Percentiles rank a stretch among this genome's conserved stretches.
phyloP scores from a whole-genome alignment of 2,888 invertebrate genomes.

The Ophioninae sp. region DNA sequence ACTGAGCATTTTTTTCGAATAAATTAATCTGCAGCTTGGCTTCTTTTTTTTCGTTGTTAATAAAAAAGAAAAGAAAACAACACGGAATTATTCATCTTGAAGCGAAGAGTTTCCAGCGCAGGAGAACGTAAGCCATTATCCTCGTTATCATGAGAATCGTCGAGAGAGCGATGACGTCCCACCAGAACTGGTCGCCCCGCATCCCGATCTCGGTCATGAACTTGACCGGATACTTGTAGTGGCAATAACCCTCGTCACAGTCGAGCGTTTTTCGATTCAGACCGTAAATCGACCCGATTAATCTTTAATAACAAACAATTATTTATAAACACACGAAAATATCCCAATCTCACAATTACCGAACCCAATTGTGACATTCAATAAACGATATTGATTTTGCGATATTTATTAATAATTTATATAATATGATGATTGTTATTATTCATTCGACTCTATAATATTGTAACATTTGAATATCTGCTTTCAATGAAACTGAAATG shows the following conservation, averaged over 20 bases:
- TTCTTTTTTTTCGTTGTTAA: background rate
- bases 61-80: background rate
- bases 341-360: too few relatives aligned
- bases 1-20: constrained; percentile 35
- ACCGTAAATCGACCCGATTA: constrained; percentile 92
- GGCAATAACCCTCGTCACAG: constrained; percentile 89
- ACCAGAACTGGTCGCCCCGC: constrained; percentile 91
- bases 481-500: background rate
- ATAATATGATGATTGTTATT: too few relatives aligned
- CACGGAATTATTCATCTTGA: constrained; percentile 82
- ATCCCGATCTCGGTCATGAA: constrained; percentile 92
- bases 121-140: constrained; percentile 86
- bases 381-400: too few relatives aligned
- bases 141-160: constrained; percentile 87
- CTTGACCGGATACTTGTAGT: constrained; percentile 90
- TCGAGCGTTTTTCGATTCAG: constrained; percentile 87
- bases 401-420: background rate
- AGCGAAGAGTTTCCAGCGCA: constrained; percentile 89
- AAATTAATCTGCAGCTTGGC: background rate
- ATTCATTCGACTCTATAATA: background rate
- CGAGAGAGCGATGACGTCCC: constrained; percentile 89
- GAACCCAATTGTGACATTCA: too few relatives aligned
- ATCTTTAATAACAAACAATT: constrained; percentile 71
- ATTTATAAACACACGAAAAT: background rate
- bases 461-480: background rate